Conservation (phyloP, 2,888 invertebrate species). For the Rhodophaea formosa region DNA sequence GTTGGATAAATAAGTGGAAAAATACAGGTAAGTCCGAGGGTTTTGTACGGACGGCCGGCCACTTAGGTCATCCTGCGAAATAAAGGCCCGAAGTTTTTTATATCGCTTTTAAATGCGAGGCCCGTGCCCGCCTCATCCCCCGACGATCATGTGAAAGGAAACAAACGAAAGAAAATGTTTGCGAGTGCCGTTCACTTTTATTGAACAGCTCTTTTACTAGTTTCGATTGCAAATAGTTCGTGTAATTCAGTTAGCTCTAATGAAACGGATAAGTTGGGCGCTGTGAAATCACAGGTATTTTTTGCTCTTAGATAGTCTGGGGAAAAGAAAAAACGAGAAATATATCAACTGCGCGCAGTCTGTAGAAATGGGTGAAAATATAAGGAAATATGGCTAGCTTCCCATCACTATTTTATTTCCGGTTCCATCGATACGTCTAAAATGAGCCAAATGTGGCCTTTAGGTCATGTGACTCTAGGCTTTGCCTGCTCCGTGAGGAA, state of each 20-base stretch:
- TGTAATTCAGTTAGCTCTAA: slow-evolving; percentile 70
- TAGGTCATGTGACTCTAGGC: too few relatives aligned
- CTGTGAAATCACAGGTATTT: slow-evolving; percentile 43
- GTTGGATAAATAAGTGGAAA: slow-evolving; percentile 81
- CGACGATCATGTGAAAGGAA: slow-evolving; percentile 76
- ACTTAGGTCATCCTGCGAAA: slow-evolving; percentile 81
- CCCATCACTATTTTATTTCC: too few relatives aligned
- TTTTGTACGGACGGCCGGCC: slow-evolving; percentile 78
- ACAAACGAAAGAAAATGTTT: slow-evolving; percentile 80
- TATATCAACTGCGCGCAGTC: too few relatives aligned
- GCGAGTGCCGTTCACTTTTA: slow-evolving; percentile 71
- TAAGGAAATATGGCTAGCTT: too few relatives aligned
- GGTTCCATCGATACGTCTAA: too few relatives aligned
- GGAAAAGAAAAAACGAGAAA: too few relatives aligned
- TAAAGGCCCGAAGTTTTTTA: slow-evolving; percentile 77
- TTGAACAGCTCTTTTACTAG: slow-evolving; percentile 69
- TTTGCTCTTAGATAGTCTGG: neutral
- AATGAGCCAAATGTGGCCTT: too few relatives aligned
- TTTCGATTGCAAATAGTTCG: slow-evolving; percentile 78
- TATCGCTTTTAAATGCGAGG: slow-evolving; percentile 79
- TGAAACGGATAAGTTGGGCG: slow-evolving; percentile 52
- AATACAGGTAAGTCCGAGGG: slow-evolving; percentile 81
- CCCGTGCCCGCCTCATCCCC: slow-evolving; percentile 74
- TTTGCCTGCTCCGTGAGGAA: too few relatives aligned
- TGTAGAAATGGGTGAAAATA: too few relatives aligned